phyloP scores from a whole-genome alignment of 2,797 vertebrate genomes.

The Gallirallus australis region DNA sequence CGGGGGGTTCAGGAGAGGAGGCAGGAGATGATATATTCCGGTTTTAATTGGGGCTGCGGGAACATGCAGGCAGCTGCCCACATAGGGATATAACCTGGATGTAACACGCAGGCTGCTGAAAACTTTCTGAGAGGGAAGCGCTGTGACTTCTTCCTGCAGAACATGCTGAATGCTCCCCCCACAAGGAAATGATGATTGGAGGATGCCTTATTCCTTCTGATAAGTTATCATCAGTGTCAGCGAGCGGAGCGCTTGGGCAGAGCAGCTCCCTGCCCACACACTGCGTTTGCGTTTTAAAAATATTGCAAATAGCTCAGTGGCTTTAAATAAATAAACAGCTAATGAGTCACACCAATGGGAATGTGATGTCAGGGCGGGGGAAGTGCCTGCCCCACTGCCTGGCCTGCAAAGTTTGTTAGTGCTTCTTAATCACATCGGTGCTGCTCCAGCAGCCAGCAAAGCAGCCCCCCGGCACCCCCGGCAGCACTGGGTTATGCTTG shows the following conservation, averaged over 20 bases:
- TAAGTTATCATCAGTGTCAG: conserved; percentile 72
- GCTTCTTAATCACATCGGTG: conserved; percentile 19
- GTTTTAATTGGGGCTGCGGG: not conserved
- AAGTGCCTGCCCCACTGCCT: conserved; percentile 53
- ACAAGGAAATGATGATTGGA: conserved; percentile 57
- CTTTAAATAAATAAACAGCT: conserved; percentile 69
- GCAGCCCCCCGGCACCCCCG: accelerated
- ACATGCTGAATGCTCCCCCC: not conserved
- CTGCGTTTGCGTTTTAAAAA: conserved; percentile 54
- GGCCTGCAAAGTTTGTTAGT: conserved; percentile 42
- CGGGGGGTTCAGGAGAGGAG: not conserved
- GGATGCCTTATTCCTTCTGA: conserved; percentile 68
- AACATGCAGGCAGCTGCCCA: conserved; percentile 10
- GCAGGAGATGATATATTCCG: not conserved
- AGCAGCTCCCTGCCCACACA: conserved; percentile 55
- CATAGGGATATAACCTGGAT: conserved; percentile 44
- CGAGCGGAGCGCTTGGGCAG: not conserved
- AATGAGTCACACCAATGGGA: conserved; percentile 71
- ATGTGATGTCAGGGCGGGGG: conserved; percentile 68
- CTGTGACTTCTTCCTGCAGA: not conserved
- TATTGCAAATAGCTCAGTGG: conserved; percentile 55
- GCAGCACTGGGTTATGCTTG: not conserved
- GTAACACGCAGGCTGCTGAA: conserved; percentile 15
- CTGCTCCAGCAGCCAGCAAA: not conserved
- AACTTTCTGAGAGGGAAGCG: conserved; percentile 47